Percentiles rank a stretch among this genome's conserved stretches.
Evolutionary conservation across 1,140 invertebrate genomes (phyloP).

Genomic region (Zaprionus gabonicus): DNA sequence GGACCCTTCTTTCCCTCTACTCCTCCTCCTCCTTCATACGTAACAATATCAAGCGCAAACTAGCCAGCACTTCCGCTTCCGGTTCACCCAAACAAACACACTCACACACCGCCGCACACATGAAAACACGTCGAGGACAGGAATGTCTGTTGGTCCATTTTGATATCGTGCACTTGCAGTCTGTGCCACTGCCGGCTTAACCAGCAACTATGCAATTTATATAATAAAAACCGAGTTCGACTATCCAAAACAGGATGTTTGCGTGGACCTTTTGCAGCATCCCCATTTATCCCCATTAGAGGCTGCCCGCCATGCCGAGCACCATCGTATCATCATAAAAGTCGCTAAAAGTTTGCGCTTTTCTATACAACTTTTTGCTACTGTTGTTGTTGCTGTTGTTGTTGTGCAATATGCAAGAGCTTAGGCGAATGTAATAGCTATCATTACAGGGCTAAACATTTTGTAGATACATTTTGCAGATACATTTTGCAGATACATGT

Average conservation of each 20-base stretch:
- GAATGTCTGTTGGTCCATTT: conserved; percentile 10
- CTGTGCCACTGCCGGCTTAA: conserved; percentile 67
- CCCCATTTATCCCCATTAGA: conserved; percentile 3
- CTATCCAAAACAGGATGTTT: conserved; percentile 76
- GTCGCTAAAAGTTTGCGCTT: conserved; percentile 58
- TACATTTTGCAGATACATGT: neutral
- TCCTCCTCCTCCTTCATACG: conserved; percentile 28
- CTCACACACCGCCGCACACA: conserved; percentile 23
- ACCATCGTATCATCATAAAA: conserved; percentile 53
- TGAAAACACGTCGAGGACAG: conserved; percentile 9
- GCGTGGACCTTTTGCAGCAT: conserved; percentile 24
- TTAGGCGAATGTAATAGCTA: conserved; percentile 63
- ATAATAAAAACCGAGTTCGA: conserved; percentile 68
- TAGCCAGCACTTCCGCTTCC: conserved; percentile 81
- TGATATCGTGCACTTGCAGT: conserved; percentile 43
- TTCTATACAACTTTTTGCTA: conserved; percentile 53
- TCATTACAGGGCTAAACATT: conserved; percentile 58
- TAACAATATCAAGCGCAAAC: conserved; percentile 79
- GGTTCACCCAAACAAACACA: conserved; percentile 52
- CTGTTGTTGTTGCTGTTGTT: conserved; percentile 1
- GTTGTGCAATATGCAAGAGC: conserved; percentile 39
- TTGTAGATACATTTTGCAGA: conserved; percentile 49
- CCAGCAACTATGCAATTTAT: conserved; percentile 69
- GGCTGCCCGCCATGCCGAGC: conserved; percentile 6
- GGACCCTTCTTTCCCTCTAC: neutral